A percentile compares a stretch with the other conserved stretches of the same genome.
Evolutionary conservation across 2,888 invertebrate species (phyloP).

Genomic region (Ctena decussata): DNA sequence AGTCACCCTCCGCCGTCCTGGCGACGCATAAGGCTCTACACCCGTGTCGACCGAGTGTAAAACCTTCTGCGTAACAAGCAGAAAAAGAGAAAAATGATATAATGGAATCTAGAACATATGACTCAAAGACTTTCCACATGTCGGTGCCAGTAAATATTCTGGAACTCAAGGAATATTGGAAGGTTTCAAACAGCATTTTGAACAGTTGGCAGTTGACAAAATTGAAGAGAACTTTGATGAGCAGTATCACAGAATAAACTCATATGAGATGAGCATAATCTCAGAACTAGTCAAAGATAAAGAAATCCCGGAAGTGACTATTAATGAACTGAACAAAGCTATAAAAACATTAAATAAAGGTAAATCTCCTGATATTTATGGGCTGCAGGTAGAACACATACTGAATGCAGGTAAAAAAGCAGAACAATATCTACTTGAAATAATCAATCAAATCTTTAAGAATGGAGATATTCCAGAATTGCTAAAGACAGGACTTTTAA

Average conservation of each 20-base stretch:
- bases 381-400: slow-evolving; percentile 7
- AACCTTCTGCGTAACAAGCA: too few relatives aligned
- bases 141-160: background rate
- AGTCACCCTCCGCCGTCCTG: too few relatives aligned
- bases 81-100: background rate
- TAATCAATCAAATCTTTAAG: background rate
- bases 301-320: background rate
- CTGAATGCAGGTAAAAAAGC: too few relatives aligned
- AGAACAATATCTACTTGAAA: too few relatives aligned
- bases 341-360: slow-evolving; percentile 29
- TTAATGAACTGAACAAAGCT: background rate
- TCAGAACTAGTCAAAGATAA: background rate
- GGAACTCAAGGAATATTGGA: background rate
- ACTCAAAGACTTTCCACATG: slow-evolving; percentile 9
- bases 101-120: background rate
- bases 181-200: slow-evolving; percentile 1
- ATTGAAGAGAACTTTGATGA: background rate
- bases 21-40: too few relatives aligned
- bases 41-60: too few relatives aligned
- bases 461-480: slow-evolving; percentile 6
- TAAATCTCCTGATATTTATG: slow-evolving; percentile 20
- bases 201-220: background rate
- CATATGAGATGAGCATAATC: background rate
- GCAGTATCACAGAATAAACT: background rate
- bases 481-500: slow-evolving; percentile 20